phyloP scores from a whole-genome alignment of 2,888 invertebrate species.

The Unio delphinus region DNA sequence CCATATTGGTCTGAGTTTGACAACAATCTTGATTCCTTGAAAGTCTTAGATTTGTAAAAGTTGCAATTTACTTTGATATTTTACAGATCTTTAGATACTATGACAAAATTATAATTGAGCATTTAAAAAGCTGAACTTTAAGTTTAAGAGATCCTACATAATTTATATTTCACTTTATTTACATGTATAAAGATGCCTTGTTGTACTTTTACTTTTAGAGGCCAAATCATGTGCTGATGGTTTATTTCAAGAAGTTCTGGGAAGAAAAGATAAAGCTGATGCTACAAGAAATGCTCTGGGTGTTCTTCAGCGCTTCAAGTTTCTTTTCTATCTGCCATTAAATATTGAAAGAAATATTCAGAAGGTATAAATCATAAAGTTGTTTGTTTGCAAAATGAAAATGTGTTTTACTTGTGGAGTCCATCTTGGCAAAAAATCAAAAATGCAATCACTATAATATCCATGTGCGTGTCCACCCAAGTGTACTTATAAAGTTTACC shows the following conservation, averaged over 20 bases:
- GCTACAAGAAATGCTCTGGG: conserved; percentile 94
- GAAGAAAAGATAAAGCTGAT: conserved; percentile 94
- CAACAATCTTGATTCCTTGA: too few species aligned
- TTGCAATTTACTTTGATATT: too few species aligned
- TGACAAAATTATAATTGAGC: too few species aligned
- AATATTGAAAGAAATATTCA: conserved; percentile 94
- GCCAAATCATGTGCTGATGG: conserved; percentile 93
- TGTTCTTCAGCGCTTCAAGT: conserved; percentile 92
- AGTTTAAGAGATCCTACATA: not conserved
- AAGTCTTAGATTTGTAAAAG: too few species aligned
- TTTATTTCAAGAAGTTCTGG: conserved; percentile 92
- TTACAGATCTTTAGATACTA: too few species aligned
- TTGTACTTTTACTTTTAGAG: conserved; percentile 74
- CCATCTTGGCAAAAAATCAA: not conserved
- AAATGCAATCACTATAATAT: not conserved
- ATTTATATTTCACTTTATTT: not conserved
- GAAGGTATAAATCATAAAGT: conserved; percentile 72
- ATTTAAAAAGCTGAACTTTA: too few species aligned
- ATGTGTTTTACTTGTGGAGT: not conserved
- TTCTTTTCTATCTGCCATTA: conserved; percentile 95
- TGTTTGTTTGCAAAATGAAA: not conserved
- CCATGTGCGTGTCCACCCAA: too few species aligned
- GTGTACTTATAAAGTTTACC: too few species aligned
- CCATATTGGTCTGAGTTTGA: too few species aligned
- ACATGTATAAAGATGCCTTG: not conserved